Base-by-base conservation (phyloP, 1,140 invertebrate genomes). In the Luehdorfia chinensis region DNA sequence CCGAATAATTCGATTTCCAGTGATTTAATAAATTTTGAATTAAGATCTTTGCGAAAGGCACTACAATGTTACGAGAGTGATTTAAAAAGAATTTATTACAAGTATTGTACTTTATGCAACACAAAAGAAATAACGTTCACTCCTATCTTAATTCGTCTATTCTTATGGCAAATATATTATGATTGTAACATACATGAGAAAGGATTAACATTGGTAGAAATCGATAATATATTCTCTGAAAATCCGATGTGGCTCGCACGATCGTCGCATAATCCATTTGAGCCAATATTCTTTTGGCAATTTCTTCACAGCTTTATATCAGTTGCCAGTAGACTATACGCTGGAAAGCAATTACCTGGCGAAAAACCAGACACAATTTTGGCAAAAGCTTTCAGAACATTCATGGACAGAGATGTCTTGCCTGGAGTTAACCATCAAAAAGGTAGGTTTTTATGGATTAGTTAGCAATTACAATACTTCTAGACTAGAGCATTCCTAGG, bases 231-330 rank as follows among this genome's bases (percentile, higher is more conserved):
- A 11, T 72, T 88, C 48, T 45, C 68, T 8, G 61, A 74, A 45
- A 87, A 88, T 56, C 75, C 76, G 1, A 66, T 75, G 34, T 84
- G 84, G 55, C 60, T 85, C 1, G 59, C 89, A 1, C 79, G 78
- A 48, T 65, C 61, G 7, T 56, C 75, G 0, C 87, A 89, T 51
- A 44, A 87, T 59, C 90, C 90, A 1, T 91, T 90, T 60, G 89
- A 90, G 52, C 80, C 75, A 49, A 87, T 90, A 50, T 88, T 90
- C 63, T 89, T 89, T 65, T 91, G 88, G 88, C 89, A 91, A 66
- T 90, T 89, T 69, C 37, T 90, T 7, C 88, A 89, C 37, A 84
- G 84, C 4, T 47, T 91, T 1, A 67, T 91, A 19, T 73, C 87
- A 30, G 67, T 89, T 9, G 80, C 88, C 1, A 88, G 75, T 58